Evolutionary conservation across 1,140 invertebrate genomes (phyloP), one percentile per base, ranked within the genome.

Genomic region (Cepaea nemoralis): DNA sequence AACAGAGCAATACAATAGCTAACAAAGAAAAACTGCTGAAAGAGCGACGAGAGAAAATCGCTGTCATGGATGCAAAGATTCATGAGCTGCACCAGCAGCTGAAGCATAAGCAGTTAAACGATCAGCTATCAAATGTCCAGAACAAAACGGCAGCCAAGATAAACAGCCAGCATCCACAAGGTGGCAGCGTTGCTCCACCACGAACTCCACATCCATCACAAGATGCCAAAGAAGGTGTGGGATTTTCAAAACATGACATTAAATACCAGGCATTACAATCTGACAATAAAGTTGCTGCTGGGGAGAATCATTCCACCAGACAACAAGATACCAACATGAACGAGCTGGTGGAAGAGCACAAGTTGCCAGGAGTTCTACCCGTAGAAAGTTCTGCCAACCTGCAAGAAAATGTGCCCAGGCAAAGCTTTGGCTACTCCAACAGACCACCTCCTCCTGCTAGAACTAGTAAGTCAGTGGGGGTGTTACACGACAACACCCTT

Each of bases 41-140:
- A 27, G 95, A 96, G 85, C 91, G 96, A 37, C 96, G 97, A 88
- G 96, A 96, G 81, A 97, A 99, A 91, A 95, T 98, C 92, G 93
- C 95, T 27, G 94, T 95, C 74, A 97, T 99, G 88, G 97, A 99
- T 91, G 94, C 96, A 83, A 93, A 97, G 79, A 98, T 99, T 88
- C 96, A 96, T 24, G 97, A 99, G 89, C 93, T 98, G 73, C 97
- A 98, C 89, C 96, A 96, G 85, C 93, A 97, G 40, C 92, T 99
- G 83, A 95, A 98, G 83, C 91, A 90, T 76, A 87, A 86, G 75
- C 82, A 86, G 69, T 86, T 93, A 95, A 80, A 98, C 85, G 93
- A 96, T 48, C 92, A 97, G 78, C 95, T 95, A 35, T 94, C 94
- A 27, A 63, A 80, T 10, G 33, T 76, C 1, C 82, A 79, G 31